Base-by-base conservation (phyloP, 2,113 vertebrate genomes). In the Dicentrarchus labrax region DNA sequence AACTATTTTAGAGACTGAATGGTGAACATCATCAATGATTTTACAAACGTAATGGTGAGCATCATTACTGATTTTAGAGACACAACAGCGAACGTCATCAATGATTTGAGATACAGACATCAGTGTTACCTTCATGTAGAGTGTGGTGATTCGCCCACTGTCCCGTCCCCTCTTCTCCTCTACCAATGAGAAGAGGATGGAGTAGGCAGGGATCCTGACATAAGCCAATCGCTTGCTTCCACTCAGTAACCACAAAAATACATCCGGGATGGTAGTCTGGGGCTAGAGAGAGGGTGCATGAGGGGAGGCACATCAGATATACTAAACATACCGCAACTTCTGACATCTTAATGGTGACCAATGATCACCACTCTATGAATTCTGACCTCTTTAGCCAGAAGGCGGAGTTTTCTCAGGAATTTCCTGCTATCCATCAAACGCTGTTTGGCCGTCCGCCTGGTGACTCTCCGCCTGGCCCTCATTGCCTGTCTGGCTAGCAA, bases 101-200 rank as follows among this genome's bases (percentile, higher is more conserved):
- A 24, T 24, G 8, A 41, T 43, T 57, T 36, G 4, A 21, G 7
- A 72, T 4, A 76, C 13, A 19, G 50, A 57, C 11, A 0, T 22
- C 22, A 60, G 68, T 22, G 41, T 41, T 11, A 98, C 98, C 95
- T 96, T 98, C 94, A 99, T 95, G 82, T 97, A 97, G 61, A 98
- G 80, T 22, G 95, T 97, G 73, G 96, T 95, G 86, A 99, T 93
- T 89, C 95, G 96, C 0, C 97, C 97, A 71, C 97, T 98, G 93
- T 99, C 96, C 80, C 93, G 96, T 69, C 97, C 98, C 64, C 93
- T 96, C 80, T 99, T 96, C 68, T 99, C 98, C 88, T 99, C 97
- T 0, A 97, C 98, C 86, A 98, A 84, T 0, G 98, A 97, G 85
- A 97, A 99, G 13, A 98, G 94, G 62, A 99, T 89, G 57, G 97